A percentile compares a stretch with the other conserved stretches of the same genome.
These are phyloP conservation scores for Coryphaenoides rupestris DNA, from an alignment of 2,113 vertebrate genomes.

Conservation along the genomic window DNA sequence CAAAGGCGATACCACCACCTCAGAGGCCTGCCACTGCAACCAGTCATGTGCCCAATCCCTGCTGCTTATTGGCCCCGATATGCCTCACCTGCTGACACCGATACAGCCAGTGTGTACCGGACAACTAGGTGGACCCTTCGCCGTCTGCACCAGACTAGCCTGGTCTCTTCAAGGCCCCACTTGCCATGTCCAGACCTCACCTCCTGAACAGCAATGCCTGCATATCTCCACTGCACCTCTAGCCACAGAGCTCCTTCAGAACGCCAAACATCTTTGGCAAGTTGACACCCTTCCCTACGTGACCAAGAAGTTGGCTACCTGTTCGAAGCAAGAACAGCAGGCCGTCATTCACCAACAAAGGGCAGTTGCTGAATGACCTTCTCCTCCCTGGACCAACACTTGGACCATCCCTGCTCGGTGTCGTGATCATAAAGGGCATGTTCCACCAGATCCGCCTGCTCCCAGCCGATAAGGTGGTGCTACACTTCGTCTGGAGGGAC, in stretches of 20 bases:
- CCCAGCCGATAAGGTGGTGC: not conserved
- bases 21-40: no score
- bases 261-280: not conserved
- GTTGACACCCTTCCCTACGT: not conserved
- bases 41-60: no score
- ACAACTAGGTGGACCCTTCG: not conserved
- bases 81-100: no score
- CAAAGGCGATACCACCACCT: no score
- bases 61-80: no score
- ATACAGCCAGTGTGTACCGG: no score
- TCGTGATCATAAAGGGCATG: not conserved
- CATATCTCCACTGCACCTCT: not conserved
- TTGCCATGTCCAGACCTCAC: not conserved
- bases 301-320: not conserved
- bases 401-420: not conserved
- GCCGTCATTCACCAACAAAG: not conserved
- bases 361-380: not conserved
- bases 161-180: not conserved
- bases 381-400: not conserved
- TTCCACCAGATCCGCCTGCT: conserved; percentile 10
- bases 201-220: not conserved
- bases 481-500: not conserved
- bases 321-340: not conserved
- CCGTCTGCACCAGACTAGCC: not conserved
- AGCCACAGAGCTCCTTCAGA: not conserved